phyloP scores from a whole-genome alignment of 2,113 vertebrate genomes.

The Larimichthys crocea region DNA sequence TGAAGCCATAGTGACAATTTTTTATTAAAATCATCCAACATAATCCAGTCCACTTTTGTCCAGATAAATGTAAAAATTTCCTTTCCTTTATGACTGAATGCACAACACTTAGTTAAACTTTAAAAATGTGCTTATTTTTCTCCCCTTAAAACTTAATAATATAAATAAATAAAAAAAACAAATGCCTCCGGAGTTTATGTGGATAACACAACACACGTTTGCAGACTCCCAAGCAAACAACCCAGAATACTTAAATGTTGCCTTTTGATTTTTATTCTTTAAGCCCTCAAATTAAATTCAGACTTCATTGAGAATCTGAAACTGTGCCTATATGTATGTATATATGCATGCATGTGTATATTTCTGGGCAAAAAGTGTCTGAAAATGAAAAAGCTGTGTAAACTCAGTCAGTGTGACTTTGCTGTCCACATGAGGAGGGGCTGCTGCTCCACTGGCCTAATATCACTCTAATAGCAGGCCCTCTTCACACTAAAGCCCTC shows the following conservation, averaged over 20 bases:
- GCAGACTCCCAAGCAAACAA: not conserved
- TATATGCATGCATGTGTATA: too few species aligned
- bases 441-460: slow-evolving; percentile 65
- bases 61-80: not conserved
- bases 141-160: not conserved
- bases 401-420: not conserved
- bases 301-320: not conserved
- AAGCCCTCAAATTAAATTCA: not conserved
- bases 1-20: not conserved
- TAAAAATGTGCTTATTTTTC: not conserved
- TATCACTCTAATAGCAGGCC: slow-evolving; percentile 84
- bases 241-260: not conserved
- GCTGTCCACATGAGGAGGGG: not conserved
- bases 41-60: slow-evolving; percentile 1
- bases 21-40: not conserved
- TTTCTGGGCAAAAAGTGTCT: not conserved
- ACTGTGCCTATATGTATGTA: too few species aligned
- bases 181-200: not conserved
- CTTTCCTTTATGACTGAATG: not conserved
- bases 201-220: not conserved
- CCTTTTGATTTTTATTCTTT: not conserved
- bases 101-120: not conserved
- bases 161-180: not conserved
- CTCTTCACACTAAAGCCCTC: slow-evolving; percentile 84
- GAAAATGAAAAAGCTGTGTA: not conserved